Evolutionary conservation across 2,888 invertebrate species (phyloP).

Genomic region (Meghimatium bilineatum): DNA sequence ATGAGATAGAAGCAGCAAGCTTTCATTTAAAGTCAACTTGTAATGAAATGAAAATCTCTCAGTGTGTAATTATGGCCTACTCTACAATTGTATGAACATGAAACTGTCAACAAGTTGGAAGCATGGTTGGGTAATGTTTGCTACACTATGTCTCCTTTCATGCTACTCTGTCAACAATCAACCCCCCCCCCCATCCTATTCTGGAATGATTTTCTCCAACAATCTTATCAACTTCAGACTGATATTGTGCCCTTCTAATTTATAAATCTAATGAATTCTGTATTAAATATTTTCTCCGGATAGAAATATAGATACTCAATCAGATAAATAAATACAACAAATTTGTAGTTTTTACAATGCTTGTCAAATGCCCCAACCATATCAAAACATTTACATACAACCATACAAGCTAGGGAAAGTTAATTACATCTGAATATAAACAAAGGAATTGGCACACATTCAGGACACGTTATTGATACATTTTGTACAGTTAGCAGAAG

Average conservation of each 20-base stretch:
- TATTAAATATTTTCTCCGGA: too few species aligned
- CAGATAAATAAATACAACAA: not conserved
- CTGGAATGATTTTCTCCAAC: not conserved
- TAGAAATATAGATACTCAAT: not conserved
- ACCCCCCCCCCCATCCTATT: not conserved
- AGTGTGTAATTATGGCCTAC: not conserved
- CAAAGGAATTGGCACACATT: constrained; percentile 13
- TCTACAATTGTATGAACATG: not conserved
- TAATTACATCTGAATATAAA: constrained; percentile 31
- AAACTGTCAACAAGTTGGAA: not conserved
- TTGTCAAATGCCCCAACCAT: not conserved
- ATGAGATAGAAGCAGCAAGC: not conserved
- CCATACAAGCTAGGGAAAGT: not conserved
- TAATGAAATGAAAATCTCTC: not conserved
- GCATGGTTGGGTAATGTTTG: not conserved
- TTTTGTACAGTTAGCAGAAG: constrained; percentile 30
- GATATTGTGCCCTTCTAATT: not conserved
- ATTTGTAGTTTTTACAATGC: not conserved
- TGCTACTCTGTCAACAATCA: too few species aligned
- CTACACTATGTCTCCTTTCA: not conserved
- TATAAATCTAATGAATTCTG: too few species aligned
- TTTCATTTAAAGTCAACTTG: not conserved
- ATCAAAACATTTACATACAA: not conserved
- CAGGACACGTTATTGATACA: constrained; percentile 28
- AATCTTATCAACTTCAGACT: not conserved